Evolutionary conservation across 2,113 vertebrate genomes (phyloP), one percentile per base, ranked within the genome.

Genomic region (Smithornis capensis): DNA sequence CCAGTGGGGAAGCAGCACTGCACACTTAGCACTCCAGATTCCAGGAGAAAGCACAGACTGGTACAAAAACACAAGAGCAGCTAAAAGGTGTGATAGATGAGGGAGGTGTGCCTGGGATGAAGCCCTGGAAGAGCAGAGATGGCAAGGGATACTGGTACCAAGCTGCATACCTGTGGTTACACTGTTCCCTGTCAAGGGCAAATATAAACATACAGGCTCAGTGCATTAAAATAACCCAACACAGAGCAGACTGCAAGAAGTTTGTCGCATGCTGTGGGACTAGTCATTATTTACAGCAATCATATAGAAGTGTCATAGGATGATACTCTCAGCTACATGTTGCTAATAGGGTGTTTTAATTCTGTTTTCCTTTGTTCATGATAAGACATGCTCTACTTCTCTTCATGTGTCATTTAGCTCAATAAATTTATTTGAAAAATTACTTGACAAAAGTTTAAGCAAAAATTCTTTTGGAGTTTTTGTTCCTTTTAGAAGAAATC

Each of bases 401-500:
- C 69, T 75, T 68, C 56, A 60, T 25, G 44, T 90, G 27, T 83
- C 37, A 86, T 50, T 80, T 47, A 90, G 28, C 71, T 67, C 0
- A 0, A 80, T 84, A 76, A 49, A 83, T 69, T 63, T 49, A 18
- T 38, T 62, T 63, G 70, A 77, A 92, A 75, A 88, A 77, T 38
- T 37, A 63, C 29, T 55, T 45, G 65, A 50, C 1, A 2, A 77
- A 59, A 15, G 21, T 76, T 94, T 78, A 78, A 83, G 69, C 11
- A 50, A 84, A 89, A 49, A 76, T 44, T 68, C 40, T 83, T 90
- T 80, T 14, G 22, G 80, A 85, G 38, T 14, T 70, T 76, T 70
- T 70, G 35, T 83, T 33, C 28, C 31, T 80, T 68, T 90, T 57
- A 59, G 63, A 83, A 70, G 76, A 94, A 92, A 87, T 47, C 47